Evolutionary conservation across 2,888 invertebrate genomes (phyloP).

Genomic region (Cantharis nigra): DNA sequence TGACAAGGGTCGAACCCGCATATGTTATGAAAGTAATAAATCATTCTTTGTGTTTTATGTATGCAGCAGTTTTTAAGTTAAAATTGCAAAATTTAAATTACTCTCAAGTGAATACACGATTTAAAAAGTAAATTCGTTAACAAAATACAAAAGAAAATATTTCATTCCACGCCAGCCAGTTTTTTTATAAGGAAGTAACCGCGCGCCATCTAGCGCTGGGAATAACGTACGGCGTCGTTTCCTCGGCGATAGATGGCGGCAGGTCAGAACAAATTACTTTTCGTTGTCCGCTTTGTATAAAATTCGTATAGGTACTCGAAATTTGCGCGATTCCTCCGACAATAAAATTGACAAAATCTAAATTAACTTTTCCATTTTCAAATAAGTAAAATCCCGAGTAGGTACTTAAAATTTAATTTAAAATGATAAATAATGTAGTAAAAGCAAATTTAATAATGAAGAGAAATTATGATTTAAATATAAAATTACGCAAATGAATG

Average conservation of each 20-base stretch:
- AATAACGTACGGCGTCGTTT: background rate
- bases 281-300: background rate
- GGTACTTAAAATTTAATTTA: background rate
- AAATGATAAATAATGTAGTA: background rate
- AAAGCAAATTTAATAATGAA: background rate
- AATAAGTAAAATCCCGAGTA: background rate
- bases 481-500: background rate
- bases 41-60: constrained; percentile 12
- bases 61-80: background rate
- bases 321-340: background rate
- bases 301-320: background rate
- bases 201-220: background rate
- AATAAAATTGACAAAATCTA: background rate
- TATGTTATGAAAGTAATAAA: constrained; percentile 29
- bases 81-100: constrained; percentile 2
- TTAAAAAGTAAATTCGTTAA: background rate
- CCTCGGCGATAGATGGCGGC: background rate
- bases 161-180: background rate
- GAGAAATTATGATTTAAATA: background rate
- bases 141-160: background rate
- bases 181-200: background rate
- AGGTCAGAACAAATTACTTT: too few species aligned
- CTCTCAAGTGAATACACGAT: background rate
- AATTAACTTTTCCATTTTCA: background rate
- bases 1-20: constrained; percentile 38